Conservation (phyloP, 1,140 invertebrate species). For the Marisa cornuarietis region DNA sequence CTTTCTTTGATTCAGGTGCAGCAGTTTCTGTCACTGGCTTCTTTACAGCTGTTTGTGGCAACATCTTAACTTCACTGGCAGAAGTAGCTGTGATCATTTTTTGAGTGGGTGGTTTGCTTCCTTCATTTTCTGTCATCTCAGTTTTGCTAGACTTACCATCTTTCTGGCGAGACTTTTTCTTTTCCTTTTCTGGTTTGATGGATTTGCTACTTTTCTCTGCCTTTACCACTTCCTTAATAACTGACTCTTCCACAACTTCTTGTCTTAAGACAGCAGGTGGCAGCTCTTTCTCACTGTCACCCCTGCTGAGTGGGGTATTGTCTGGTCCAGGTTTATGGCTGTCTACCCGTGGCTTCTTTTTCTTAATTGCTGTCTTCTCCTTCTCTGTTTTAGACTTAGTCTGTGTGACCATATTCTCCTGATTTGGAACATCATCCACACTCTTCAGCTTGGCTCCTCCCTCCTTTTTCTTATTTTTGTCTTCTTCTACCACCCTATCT, state of each 20-base stretch:
- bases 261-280: neutral
- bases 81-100: neutral
- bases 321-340: conserved; percentile 5
- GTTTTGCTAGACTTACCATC: neutral
- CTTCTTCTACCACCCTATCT: neutral
- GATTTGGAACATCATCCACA: neutral
- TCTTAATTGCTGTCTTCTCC: conserved; percentile 3
- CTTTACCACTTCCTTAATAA: neutral
- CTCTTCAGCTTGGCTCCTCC: conserved; percentile 8
- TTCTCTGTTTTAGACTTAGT: conserved; percentile 12
- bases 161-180: conserved; percentile 13
- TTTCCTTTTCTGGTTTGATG: conserved; percentile 1
- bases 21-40: neutral
- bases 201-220: conserved; percentile 8
- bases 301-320: neutral
- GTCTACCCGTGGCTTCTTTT: conserved; percentile 27
- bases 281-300: neutral
- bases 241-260: conserved; percentile 3
- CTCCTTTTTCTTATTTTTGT: conserved; percentile 39
- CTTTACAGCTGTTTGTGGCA: neutral
- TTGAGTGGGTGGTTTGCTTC: neutral
- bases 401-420: neutral
- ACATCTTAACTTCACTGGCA: neutral
- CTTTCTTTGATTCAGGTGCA: conserved; percentile 20
- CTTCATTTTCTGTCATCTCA: neutral